Conservation (phyloP, 1,140 invertebrate genomes). For the Riptortus pedestris region DNA sequence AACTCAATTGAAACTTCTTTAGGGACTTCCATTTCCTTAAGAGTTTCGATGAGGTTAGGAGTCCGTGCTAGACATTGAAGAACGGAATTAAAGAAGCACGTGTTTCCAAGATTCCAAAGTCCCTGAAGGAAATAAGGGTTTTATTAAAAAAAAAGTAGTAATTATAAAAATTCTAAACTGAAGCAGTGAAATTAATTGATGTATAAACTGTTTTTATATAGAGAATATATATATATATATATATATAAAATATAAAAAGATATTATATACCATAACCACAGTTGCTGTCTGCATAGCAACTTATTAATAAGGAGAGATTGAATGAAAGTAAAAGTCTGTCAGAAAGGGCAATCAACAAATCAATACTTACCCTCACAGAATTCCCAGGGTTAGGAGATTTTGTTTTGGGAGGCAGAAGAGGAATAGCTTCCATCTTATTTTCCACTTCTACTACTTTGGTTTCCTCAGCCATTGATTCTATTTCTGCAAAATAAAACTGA, state of each 20-base stretch:
- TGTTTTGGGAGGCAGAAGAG: conserved; percentile 21
- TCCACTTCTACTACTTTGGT: not conserved
- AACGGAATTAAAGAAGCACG: conserved; percentile 93
- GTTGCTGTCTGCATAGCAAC: too few species aligned
- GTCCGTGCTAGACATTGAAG: conserved; percentile 85
- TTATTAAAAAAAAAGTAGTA: conserved; percentile 8
- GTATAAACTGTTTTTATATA: not conserved
- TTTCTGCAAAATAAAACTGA: not conserved
- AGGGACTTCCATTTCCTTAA: conserved; percentile 55
- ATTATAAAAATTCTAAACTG: not conserved
- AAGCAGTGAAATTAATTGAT: not conserved
- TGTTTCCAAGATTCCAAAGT: conserved; percentile 81
- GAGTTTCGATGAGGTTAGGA: conserved; percentile 59
- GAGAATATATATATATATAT: not conserved
- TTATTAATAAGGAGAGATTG: too few species aligned
- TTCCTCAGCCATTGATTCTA: conserved; percentile 4
- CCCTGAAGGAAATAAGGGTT: conserved; percentile 42
- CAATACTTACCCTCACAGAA: conserved; percentile 3
- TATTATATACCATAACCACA: too few species aligned
- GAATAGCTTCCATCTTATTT: conserved; percentile 1
- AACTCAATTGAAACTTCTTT: conserved; percentile 58
- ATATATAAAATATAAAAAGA: not conserved
- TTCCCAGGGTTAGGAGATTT: conserved; percentile 9
- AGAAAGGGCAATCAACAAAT: not conserved
- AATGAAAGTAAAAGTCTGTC: too few species aligned